phyloP scores from a whole-genome alignment of 1,140 invertebrate species.

The Cydia fagiglandana region DNA sequence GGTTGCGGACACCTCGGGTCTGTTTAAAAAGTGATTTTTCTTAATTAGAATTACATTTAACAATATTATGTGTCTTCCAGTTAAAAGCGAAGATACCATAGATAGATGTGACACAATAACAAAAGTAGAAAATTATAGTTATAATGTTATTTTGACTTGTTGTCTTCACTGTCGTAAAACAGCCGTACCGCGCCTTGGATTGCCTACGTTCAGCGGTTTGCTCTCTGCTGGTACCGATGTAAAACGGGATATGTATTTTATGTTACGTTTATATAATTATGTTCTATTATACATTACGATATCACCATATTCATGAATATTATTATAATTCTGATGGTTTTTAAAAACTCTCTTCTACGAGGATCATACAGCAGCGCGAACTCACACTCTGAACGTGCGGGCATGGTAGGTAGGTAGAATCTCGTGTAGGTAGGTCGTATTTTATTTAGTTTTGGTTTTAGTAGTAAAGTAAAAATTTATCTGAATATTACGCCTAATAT shows the following conservation, averaged over 20 bases:
- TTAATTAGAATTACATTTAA: neutral
- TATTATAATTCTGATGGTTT: too few relatives aligned
- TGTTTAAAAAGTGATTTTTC: neutral
- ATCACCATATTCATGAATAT: too few relatives aligned
- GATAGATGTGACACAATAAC: neutral
- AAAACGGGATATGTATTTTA: neutral
- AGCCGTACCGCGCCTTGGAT: neutral
- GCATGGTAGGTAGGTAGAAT: too few relatives aligned
- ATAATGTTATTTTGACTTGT: neutral
- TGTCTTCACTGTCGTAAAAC: neutral
- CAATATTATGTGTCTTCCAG: neutral
- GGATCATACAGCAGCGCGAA: too few relatives aligned
- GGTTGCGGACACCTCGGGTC: neutral
- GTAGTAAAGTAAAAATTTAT: too few relatives aligned
- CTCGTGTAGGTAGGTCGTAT: too few relatives aligned
- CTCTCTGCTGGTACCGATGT: neutral
- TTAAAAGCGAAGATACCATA: neutral
- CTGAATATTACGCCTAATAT: too few relatives aligned
- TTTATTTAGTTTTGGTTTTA: too few relatives aligned
- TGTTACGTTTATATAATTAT: too few relatives aligned
- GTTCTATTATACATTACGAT: too few relatives aligned
- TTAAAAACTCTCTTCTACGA: too few relatives aligned
- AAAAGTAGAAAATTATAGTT: neutral
- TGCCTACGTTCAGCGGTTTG: neutral
- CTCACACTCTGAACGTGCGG: too few relatives aligned